Percentiles rank a stretch among this genome's conserved stretches.
Conservation (phyloP, 1,140 invertebrate genomes). For the Zelostemma sp. region DNA sequence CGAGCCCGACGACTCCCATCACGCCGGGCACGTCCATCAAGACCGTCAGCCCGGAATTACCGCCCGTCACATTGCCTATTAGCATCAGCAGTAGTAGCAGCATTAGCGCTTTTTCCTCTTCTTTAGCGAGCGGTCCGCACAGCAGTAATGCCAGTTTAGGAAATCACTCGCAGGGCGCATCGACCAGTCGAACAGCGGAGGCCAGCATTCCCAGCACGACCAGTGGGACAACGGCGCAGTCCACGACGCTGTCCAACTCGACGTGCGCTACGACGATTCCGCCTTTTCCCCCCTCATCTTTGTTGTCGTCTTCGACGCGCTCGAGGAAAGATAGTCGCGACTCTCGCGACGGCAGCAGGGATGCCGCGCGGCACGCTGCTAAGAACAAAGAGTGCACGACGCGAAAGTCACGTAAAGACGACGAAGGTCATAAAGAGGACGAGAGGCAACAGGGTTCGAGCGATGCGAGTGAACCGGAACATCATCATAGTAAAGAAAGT, state of each 20-base stretch:
- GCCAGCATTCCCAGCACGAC: slow-evolving; percentile 1
- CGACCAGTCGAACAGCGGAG: slow-evolving; percentile 27
- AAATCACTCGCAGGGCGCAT: slow-evolving; percentile 48
- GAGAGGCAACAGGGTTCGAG: slow-evolving; percentile 36
- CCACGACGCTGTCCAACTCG: not conserved
- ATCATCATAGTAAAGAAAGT: slow-evolving; percentile 27
- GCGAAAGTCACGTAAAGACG: slow-evolving; percentile 56
- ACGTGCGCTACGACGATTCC: slow-evolving; percentile 21
- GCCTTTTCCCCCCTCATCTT: slow-evolving; percentile 15
- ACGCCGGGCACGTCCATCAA: slow-evolving; percentile 66
- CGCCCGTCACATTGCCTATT: slow-evolving; percentile 63
- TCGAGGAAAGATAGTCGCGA: slow-evolving; percentile 51
- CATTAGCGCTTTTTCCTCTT: slow-evolving; percentile 39
- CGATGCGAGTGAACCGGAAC: slow-evolving; percentile 27
- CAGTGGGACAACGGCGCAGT: no score
- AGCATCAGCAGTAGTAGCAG: slow-evolving; percentile 40
- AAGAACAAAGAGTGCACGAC: slow-evolving; percentile 54
- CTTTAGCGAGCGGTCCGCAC: slow-evolving; percentile 41
- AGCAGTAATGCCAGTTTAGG: slow-evolving; percentile 39
- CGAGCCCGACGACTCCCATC: slow-evolving; percentile 62
- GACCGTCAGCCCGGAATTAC: slow-evolving; percentile 66
- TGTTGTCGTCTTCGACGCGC: slow-evolving; percentile 20
- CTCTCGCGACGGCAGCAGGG: slow-evolving; percentile 51
- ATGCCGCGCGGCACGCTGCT: slow-evolving; percentile 52
- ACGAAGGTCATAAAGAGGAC: slow-evolving; percentile 27